phyloP scores from a whole-genome alignment of 1,140 invertebrate species.

The roundworm (Caenorhabditis elegans) region WBcel235 BX284605.5:5100501-5101000 shows the following conservation, averaged over 20 bases:
- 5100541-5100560: neutral
- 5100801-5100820: neutral
- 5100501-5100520: neutral
- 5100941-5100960: too few relatives aligned
- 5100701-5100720: neutral
- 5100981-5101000: too few relatives aligned
- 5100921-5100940: too few relatives aligned
- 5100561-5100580: neutral
- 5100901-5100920: too few relatives aligned
- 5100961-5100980: too few relatives aligned
- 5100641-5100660: neutral
- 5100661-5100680: neutral
- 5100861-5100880: too few relatives aligned
- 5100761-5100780: slow-evolving; percentile 11
- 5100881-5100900: too few relatives aligned
- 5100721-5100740: neutral
- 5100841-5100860: neutral
- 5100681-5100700: neutral
- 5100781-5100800: neutral
- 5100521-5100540: neutral
- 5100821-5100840: neutral
- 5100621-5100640: neutral
- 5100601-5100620: neutral
- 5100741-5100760: neutral
- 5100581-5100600: neutral